phyloP scores from a whole-genome alignment of 1,140 invertebrate genomes.

The Ericerus pela region DNA sequence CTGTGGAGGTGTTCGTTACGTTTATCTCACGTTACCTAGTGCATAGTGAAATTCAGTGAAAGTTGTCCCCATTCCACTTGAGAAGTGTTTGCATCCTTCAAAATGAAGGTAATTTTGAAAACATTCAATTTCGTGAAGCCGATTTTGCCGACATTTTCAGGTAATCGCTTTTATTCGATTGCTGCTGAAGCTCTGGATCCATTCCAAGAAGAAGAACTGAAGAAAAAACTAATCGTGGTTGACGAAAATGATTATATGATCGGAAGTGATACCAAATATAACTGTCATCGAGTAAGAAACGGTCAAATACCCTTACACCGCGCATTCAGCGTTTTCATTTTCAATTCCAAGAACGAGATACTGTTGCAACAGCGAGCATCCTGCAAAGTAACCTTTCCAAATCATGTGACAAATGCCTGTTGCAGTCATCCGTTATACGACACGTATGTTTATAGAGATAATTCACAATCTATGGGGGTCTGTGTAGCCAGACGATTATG shows the following conservation, averaged over 20 bases:
- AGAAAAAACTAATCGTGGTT: slow-evolving; percentile 73
- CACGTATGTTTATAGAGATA: slow-evolving; percentile 53
- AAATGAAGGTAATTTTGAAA: neutral
- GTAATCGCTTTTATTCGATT: neutral
- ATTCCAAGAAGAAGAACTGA: slow-evolving; percentile 42
- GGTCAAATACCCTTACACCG: slow-evolving; percentile 60
- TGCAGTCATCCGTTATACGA: slow-evolving; percentile 89
- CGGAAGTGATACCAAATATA: slow-evolving; percentile 68
- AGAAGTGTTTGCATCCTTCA: neutral
- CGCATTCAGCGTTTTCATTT: slow-evolving; percentile 95
- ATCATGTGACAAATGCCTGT: slow-evolving; percentile 86
- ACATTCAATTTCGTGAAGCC: neutral
- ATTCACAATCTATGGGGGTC: slow-evolving; percentile 55
- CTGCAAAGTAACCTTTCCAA: slow-evolving; percentile 53
- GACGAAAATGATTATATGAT: slow-evolving; percentile 70
- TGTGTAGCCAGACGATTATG: slow-evolving; percentile 77
- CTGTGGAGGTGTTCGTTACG: too few relatives aligned
- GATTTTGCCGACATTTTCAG: neutral
- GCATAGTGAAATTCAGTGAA: too few relatives aligned
- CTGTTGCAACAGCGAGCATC: slow-evolving; percentile 78
- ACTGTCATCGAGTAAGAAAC: slow-evolving; percentile 70
- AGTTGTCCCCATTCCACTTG: too few relatives aligned
- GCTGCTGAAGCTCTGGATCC: slow-evolving; percentile 30
- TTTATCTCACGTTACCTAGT: too few relatives aligned
- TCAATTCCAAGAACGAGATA: slow-evolving; percentile 68